These are phyloP conservation scores for Lottia gigantea DNA, from an alignment of 2,888 invertebrate species.

Conservation along the genomic window DNA sequence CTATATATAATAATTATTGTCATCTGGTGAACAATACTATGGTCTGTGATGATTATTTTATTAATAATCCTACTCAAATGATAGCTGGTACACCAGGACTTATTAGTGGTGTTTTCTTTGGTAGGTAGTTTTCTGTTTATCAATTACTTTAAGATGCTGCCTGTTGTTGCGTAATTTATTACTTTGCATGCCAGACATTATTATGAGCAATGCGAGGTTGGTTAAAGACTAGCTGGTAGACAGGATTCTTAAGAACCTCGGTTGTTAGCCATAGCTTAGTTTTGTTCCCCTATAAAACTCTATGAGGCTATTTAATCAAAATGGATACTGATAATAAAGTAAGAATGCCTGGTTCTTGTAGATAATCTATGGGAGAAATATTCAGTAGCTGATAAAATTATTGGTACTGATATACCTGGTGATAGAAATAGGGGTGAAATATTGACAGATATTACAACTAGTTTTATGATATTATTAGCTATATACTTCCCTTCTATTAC, in stretches of 20 bases:
- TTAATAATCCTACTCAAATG: slow-evolving; percentile 29
- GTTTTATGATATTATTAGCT: slow-evolving; percentile 95
- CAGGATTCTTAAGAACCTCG: too few relatives aligned
- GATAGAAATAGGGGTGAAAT: slow-evolving; percentile 70
- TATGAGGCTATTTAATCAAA: too few relatives aligned
- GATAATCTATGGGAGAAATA: slow-evolving; percentile 73
- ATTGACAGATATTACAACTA: slow-evolving; percentile 89
- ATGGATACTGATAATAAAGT: too few relatives aligned
- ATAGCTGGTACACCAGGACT: slow-evolving; percentile 90
- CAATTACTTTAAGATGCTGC: too few relatives aligned
- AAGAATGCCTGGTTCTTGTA: slow-evolving; percentile 59
- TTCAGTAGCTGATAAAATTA: slow-evolving; percentile 41
- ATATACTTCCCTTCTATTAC: slow-evolving; percentile 99
- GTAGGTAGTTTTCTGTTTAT: slow-evolving; percentile 69
- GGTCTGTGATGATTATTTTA: slow-evolving; percentile 83
- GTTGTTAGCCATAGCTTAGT: too few relatives aligned
- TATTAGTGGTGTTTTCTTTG: slow-evolving; percentile 89
- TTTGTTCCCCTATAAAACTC: too few relatives aligned
- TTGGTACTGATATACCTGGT: slow-evolving; percentile 38
- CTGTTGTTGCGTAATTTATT: too few relatives aligned
- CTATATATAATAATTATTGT: slow-evolving; percentile 82
- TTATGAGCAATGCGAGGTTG: too few relatives aligned
- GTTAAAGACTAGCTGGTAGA: too few relatives aligned
- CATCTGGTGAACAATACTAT: slow-evolving; percentile 34
- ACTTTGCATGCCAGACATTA: too few relatives aligned